phyloP scores from a whole-genome alignment of 2,797 vertebrate genomes.

The Lepilemur septentrionalis region DNA sequence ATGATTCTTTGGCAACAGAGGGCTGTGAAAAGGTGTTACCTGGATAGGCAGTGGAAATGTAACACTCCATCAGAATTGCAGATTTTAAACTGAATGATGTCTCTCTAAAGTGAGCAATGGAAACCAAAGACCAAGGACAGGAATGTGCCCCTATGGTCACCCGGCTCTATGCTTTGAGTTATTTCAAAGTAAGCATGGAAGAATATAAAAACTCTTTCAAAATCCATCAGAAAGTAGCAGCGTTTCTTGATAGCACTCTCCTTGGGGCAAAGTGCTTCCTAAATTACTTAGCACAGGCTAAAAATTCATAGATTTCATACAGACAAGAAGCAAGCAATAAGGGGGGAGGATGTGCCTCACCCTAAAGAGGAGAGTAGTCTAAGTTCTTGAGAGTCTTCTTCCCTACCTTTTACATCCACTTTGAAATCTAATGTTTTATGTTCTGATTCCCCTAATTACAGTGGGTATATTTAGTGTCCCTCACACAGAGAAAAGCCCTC shows the following conservation, averaged over 20 bases:
- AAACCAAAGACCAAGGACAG: neutral
- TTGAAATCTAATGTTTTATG: neutral
- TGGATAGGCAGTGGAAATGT: neutral
- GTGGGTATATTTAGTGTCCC: neutral
- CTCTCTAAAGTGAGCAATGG: neutral
- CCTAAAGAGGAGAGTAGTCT: neutral
- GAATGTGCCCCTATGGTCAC: neutral
- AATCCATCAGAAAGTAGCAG: neutral
- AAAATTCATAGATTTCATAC: neutral
- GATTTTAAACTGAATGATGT: neutral
- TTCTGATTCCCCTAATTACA: neutral
- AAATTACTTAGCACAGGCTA: neutral
- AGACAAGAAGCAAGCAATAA: neutral
- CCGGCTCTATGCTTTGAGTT: neutral
- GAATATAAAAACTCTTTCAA: conserved; percentile 14
- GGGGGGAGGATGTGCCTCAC: accelerated
- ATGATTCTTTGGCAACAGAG: neutral
- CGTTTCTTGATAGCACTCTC: neutral
- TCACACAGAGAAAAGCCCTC: neutral
- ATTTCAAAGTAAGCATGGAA: conserved; percentile 20
- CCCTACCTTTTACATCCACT: neutral
- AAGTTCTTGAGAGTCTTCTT: neutral
- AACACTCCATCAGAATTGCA: neutral
- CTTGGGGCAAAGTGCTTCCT: neutral
- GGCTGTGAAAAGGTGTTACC: neutral